Base-by-base conservation (phyloP, 2,113 vertebrate species). In the Hypanus sabinus region DNA sequence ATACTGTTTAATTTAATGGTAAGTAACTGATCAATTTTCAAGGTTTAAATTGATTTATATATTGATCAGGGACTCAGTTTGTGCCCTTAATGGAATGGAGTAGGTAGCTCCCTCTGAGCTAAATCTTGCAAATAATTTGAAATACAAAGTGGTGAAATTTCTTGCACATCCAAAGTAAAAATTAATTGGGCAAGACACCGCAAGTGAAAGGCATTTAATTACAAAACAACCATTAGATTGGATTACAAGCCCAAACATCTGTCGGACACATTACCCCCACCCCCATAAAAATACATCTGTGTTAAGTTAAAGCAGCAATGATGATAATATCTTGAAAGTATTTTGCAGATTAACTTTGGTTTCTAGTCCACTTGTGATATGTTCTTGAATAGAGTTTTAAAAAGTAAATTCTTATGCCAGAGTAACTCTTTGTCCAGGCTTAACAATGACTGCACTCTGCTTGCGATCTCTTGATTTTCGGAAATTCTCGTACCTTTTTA, bases 371-470 rank as follows among this genome's bases (percentile, higher is more conserved):
- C 38, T 83, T 62, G 55, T 12, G 16, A 88, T 68, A 65, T 65
- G 22, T 65, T 33, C 60, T 90, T 33, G n/a, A 88, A 68, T 88
- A 10, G 27, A n/a, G 10, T 88, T 76, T 76, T 62, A n/a, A 88
- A 65, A 33, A 65, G 24, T 18, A 90, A 93, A 12, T 30, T 73
- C 36, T 93, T 96, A 99, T 24, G 98, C 98, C 95, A 99, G 95
- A 76, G 98, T 99, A 0, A 99, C 97, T 96, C 97, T 98, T 90
- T 98, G 98, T 95, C 98, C 98, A 94, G 98, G 96, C 96, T 96
- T 97, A 93, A 98, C 96, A 0, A 95, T 92, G 95, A 96, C 80
- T 6, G 95, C 94, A 93, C 94, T 96, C 94, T 96, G 96, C 95
- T 96, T 98, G 94, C 96, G 96, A 81, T 96, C 97, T 95, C 96